A percentile compares a stretch with the other conserved stretches of the same genome.
Evolutionary conservation across 2,113 vertebrate genomes (phyloP).

Genomic region (Geothlypis trichas): DNA sequence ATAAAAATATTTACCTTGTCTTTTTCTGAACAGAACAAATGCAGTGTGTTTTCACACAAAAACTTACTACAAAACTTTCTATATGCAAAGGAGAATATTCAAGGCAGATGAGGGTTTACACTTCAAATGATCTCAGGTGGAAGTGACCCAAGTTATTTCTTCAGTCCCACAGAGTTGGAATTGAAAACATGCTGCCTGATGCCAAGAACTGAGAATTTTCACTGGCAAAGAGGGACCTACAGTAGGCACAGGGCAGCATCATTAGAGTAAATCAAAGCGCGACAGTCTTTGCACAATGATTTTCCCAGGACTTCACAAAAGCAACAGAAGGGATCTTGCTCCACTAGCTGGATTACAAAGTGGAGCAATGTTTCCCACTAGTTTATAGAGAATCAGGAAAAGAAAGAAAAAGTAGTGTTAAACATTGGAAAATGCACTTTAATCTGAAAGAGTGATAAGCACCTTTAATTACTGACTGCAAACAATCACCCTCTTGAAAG

Average conservation of each 20-base stretch:
- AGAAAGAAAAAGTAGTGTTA: background rate
- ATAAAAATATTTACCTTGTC: slow-evolving; percentile 28
- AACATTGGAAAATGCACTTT: background rate
- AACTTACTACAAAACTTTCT: background rate
- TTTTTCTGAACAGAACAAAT: background rate
- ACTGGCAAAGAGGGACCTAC: background rate
- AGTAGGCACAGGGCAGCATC: background rate
- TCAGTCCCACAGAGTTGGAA: background rate
- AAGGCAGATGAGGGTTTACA: background rate
- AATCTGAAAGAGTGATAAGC: background rate
- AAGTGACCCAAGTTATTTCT: background rate
- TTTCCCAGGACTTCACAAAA: background rate
- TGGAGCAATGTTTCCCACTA: background rate
- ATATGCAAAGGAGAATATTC: background rate
- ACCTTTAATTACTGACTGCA: background rate
- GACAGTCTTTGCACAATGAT: background rate
- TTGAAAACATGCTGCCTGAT: background rate
- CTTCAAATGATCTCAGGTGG: background rate
- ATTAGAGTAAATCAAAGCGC: background rate
- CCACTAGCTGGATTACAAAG: background rate
- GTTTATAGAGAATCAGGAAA: background rate
- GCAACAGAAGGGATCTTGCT: background rate
- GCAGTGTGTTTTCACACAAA: background rate
- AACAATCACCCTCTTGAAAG: background rate
- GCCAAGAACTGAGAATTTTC: background rate